These are phyloP conservation scores for Dichetophora obliterata DNA, from an alignment of 2,888 invertebrate genomes.

Conservation along the genomic window DNA sequence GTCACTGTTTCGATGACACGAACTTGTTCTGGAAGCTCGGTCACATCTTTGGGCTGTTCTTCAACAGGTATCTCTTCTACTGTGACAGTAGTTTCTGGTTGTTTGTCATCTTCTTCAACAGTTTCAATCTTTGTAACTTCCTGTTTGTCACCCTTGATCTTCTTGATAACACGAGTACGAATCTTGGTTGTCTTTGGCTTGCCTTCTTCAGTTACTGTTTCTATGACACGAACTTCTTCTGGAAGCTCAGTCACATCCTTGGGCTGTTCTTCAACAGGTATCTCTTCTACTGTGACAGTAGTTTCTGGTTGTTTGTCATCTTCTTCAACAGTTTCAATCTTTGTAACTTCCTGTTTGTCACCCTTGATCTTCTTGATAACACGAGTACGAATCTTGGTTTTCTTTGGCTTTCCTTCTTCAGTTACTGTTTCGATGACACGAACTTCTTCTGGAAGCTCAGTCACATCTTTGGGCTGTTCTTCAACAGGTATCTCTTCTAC, in stretches of 20 bases:
- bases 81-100: slow-evolving; percentile 56
- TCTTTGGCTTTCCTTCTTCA: slow-evolving; percentile 54
- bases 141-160: slow-evolving; percentile 59
- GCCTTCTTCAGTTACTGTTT: slow-evolving; percentile 65
- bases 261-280: slow-evolving; percentile 56
- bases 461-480: slow-evolving; percentile 56
- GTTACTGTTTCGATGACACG: slow-evolving; percentile 63
- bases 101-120: slow-evolving; percentile 56
- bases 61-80: slow-evolving; percentile 33
- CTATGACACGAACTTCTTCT: slow-evolving; percentile 52
- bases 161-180: slow-evolving; percentile 60
- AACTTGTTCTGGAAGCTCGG: slow-evolving; percentile 49
- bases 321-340: slow-evolving; percentile 59
- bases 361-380: slow-evolving; percentile 62
- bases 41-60: slow-evolving; percentile 48
- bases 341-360: slow-evolving; percentile 60
- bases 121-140: slow-evolving; percentile 62
- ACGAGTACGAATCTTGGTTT: slow-evolving; percentile 61
- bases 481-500: neutral
- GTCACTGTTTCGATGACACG: slow-evolving; percentile 42
- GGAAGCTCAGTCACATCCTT: slow-evolving; percentile 33
- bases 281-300: slow-evolving; percentile 49
- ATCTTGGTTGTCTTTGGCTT: slow-evolving; percentile 60
- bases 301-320: slow-evolving; percentile 58
- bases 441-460: slow-evolving; percentile 59